These are phyloP conservation scores for Zoanthus sansibaricus DNA, from an alignment of 92 coral and sea anemone species.

Conservation along the genomic window DNA sequence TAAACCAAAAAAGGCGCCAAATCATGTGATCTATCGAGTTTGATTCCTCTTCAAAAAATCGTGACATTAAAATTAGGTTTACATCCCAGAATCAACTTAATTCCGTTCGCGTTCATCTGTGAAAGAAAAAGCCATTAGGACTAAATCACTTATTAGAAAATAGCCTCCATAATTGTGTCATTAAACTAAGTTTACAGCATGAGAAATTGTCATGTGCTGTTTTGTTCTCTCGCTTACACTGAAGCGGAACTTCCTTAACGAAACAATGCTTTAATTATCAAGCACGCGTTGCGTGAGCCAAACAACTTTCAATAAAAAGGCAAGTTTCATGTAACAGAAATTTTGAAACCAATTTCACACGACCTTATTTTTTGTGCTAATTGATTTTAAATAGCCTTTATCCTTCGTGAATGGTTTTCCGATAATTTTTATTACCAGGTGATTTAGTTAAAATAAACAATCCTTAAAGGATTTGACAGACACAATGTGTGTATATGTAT, in stretches of 20 bases:
- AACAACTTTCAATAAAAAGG: neutral
- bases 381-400: slow-evolving; percentile 44
- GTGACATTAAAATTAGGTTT: neutral
- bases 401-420: slow-evolving; percentile 30
- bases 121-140: neutral
- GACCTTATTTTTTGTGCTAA: slow-evolving; percentile 33
- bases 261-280: slow-evolving; percentile 11
- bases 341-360: slow-evolving; percentile 39
- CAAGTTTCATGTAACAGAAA: neutral
- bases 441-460: slow-evolving; percentile 32
- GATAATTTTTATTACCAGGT: slow-evolving; percentile 29
- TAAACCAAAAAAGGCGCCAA: neutral
- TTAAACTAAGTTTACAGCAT: slow-evolving; percentile 29
- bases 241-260: slow-evolving; percentile 21
- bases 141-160: slow-evolving; percentile 6
- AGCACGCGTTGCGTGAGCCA: slow-evolving; percentile 23
- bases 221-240: slow-evolving; percentile 20
- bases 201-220: slow-evolving; percentile 33
- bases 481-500: neutral
- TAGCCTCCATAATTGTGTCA: slow-evolving; percentile 29
- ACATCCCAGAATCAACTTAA: neutral
- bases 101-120: neutral
- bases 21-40: neutral
- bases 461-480: neutral
- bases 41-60: neutral